These are phyloP conservation scores for Lacerta agilis DNA, from an alignment of 2,797 vertebrate species.

Conservation along the genomic window DNA sequence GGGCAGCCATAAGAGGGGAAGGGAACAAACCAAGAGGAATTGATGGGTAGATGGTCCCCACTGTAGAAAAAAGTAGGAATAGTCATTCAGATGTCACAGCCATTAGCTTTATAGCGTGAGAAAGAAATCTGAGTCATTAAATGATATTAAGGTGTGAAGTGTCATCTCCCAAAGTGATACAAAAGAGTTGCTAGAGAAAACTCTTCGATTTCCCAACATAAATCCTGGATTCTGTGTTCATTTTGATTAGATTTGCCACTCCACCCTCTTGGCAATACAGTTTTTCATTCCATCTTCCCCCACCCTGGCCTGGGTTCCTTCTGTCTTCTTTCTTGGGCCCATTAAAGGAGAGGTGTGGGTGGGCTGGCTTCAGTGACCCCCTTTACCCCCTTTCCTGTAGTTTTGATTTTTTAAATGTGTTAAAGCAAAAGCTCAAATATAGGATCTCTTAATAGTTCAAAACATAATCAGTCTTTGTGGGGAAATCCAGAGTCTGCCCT, in stretches of 20 bases:
- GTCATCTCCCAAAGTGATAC: background rate
- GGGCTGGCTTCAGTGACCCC: background rate
- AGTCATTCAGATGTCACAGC: background rate
- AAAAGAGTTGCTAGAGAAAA: background rate
- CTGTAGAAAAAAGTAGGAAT: background rate
- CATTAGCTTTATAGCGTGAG: background rate
- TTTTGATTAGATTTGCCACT: background rate
- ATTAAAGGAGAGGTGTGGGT: background rate
- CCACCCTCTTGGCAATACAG: background rate
- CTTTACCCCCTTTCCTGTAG: background rate
- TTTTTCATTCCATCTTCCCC: too few relatives aligned
- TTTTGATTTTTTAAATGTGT: background rate
- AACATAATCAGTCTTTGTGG: background rate
- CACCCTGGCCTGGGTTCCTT: too few relatives aligned
- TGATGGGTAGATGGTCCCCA: background rate
- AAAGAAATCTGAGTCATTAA: background rate
- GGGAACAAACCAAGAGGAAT: background rate
- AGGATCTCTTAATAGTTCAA: background rate
- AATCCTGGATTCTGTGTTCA: background rate
- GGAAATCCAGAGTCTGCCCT: background rate
- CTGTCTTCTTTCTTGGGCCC: background rate
- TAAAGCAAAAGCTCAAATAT: background rate
- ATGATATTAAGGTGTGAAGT: background rate
- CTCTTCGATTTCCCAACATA: background rate
- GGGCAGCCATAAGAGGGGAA: background rate